These are phyloP conservation scores for Gallinago nigripennis DNA, from an alignment of 2,797 vertebrate genomes.

Conservation along the genomic window DNA sequence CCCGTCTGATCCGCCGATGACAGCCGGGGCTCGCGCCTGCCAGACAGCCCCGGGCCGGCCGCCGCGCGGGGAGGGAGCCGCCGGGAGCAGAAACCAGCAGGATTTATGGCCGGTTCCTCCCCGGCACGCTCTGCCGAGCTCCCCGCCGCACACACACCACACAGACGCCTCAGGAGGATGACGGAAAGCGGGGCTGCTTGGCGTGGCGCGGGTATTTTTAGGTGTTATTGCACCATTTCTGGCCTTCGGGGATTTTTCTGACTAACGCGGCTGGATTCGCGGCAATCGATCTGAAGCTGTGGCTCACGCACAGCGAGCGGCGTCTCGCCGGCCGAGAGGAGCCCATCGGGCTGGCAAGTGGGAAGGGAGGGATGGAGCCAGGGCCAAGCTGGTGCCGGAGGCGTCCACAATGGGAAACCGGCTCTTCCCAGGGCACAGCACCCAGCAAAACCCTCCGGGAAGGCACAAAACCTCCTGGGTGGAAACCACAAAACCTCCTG, in stretches of 20 bases:
- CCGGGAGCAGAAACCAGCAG: neutral
- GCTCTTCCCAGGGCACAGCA: neutral
- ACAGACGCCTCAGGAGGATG: neutral
- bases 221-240: slow-evolving; percentile 51
- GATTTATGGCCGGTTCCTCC: neutral
- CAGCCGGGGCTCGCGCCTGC: neutral
- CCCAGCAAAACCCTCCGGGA: fast-evolving
- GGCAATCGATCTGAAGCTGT: neutral
- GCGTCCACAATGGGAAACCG: fast-evolving
- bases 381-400: neutral
- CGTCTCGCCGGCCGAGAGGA: fast-evolving
- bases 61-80: neutral
- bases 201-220: neutral
- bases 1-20: neutral
- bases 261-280: slow-evolving; percentile 45
- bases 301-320: fast-evolving
- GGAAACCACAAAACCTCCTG: too few species aligned
- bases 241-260: slow-evolving; percentile 42
- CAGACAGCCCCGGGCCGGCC: neutral
- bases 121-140: neutral
- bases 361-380: neutral
- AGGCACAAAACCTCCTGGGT: neutral
- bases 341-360: fast-evolving
- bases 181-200: neutral
- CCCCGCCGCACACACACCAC: neutral